Evolutionary conservation across 2,888 invertebrate species (phyloP).

Genomic region (Hypsopygia costalis): DNA sequence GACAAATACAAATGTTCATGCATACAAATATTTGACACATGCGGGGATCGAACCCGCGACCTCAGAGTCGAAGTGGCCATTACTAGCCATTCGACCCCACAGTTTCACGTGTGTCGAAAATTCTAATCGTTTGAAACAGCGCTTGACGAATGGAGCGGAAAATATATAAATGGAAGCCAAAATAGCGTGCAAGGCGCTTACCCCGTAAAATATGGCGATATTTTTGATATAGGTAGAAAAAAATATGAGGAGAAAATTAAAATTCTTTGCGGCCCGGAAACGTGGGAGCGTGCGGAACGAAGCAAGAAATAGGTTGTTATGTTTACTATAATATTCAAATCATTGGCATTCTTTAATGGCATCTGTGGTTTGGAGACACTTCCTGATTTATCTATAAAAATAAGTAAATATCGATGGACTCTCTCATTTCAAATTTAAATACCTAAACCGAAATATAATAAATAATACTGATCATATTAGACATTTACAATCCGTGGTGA

Average conservation of each 20-base stretch:
- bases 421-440: no score
- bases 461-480: no score
- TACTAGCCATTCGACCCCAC: no score
- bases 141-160: slow-evolving; percentile 75
- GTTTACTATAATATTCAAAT: slow-evolving; percentile 55
- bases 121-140: slow-evolving; percentile 63
- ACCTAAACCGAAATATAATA: no score
- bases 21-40: no score
- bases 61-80: no score
- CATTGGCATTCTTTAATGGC: slow-evolving; percentile 34
- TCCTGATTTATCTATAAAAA: slow-evolving; percentile 19
- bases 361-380: slow-evolving; percentile 15
- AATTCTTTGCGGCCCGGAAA: slow-evolving; percentile 61
- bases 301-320: slow-evolving; percentile 40
- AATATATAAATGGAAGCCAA: slow-evolving; percentile 76
- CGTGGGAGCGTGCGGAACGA: slow-evolving; percentile 56
- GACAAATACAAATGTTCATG: no score
- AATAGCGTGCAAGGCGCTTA: slow-evolving; percentile 62
- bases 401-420: no score
- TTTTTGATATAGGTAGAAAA: slow-evolving; percentile 44
- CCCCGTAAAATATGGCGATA: slow-evolving; percentile 70
- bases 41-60: no score
- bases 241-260: slow-evolving; percentile 47
- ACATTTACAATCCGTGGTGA: no score
- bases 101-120: slow-evolving; percentile 49